Percentiles rank a stretch among this genome's conserved stretches.
Conservation (phyloP, 2,888 invertebrate genomes). For the Nemotelus nigrinus region DNA sequence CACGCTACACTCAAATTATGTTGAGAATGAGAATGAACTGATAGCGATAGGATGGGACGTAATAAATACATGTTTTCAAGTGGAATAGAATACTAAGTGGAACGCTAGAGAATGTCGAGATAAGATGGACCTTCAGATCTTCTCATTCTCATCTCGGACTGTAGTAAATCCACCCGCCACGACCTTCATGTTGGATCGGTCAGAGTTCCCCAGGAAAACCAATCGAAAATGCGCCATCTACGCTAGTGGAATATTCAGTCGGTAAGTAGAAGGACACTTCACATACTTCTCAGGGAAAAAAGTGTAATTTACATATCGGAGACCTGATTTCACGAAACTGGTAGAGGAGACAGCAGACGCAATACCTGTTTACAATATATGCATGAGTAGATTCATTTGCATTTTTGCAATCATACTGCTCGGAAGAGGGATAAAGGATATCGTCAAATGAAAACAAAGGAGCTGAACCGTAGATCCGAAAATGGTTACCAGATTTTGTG, state of each 20-base stretch:
- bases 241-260: not conserved
- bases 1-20: not conserved
- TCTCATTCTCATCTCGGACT: not conserved
- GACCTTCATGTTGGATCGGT: not conserved
- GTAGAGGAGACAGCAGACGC: not conserved
- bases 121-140: not conserved
- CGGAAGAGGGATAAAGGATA: no score
- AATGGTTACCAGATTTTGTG: no score
- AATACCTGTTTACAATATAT: not conserved
- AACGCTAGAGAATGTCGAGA: not conserved
- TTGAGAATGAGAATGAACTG: not conserved
- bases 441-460: no score
- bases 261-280: not conserved
- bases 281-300: not conserved
- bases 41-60: not conserved
- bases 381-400: slow-evolving; percentile 1
- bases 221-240: slow-evolving; percentile 8
- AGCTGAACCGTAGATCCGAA: no score
- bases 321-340: not conserved
- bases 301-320: slow-evolving; percentile 11
- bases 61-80: slow-evolving; percentile 32
- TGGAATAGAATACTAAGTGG: slow-evolving; percentile 40
- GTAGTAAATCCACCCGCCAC: not conserved
- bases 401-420: not conserved
- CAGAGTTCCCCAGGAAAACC: slow-evolving; percentile 8